Conservation (phyloP, 2,888 invertebrate species). For the Nephrotoma flavescens region DNA sequence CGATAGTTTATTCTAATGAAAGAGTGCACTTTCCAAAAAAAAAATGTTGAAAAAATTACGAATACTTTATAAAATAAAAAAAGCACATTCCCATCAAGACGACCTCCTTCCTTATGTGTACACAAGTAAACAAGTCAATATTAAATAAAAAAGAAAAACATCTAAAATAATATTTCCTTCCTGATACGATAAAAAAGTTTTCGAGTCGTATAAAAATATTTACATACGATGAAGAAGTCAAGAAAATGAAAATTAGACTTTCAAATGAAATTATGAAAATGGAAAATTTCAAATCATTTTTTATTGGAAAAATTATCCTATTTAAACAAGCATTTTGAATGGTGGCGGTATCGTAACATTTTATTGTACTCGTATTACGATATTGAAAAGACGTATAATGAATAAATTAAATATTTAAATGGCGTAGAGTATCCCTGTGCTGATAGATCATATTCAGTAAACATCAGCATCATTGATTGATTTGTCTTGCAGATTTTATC, state of each 20-base stretch:
- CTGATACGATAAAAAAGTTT: neutral
- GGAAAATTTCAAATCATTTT: neutral
- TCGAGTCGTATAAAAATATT: neutral
- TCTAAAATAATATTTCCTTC: neutral
- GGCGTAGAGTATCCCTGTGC: neutral
- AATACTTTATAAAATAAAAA: too few relatives aligned
- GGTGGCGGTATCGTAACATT: neutral
- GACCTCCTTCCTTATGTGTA: too few relatives aligned
- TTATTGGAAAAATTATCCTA: neutral
- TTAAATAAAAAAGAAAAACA: neutral
- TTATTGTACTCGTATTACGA: neutral
- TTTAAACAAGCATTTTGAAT: neutral
- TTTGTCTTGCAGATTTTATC: neutral
- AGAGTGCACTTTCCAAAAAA: too few relatives aligned
- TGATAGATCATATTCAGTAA: neutral
- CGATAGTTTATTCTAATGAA: too few relatives aligned
- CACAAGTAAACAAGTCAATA: too few relatives aligned
- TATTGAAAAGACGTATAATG: neutral
- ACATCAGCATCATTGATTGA: neutral
- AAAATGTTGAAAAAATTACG: too few relatives aligned
- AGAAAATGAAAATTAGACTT: neutral
- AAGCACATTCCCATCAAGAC: too few relatives aligned
- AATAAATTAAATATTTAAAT: neutral
- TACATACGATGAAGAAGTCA: neutral
- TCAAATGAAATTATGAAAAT: neutral